Evolutionary conservation across 1,140 invertebrate genomes (phyloP).

Genomic region (Pogonomyrmex californicus): DNA sequence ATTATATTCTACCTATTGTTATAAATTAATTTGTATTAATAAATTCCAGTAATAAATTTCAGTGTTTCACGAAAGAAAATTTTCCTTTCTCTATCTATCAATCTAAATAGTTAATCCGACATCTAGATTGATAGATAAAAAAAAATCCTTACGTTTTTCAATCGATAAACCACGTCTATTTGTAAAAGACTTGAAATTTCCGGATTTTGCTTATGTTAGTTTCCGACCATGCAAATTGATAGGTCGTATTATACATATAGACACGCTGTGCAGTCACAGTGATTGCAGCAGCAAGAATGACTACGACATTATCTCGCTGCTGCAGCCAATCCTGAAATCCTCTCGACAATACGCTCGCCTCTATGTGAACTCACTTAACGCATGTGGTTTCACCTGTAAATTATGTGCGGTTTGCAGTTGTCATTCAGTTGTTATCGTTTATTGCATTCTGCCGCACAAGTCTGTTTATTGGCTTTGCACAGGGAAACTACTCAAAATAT

Average conservation of each 20-base stretch:
- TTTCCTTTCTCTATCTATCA: background rate
- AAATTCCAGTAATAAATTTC: constrained; percentile 5
- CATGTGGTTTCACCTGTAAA: constrained; percentile 46
- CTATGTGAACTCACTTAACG: constrained; percentile 43
- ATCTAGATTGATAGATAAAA: background rate
- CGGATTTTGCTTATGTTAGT: background rate
- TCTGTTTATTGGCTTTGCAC: constrained; percentile 19
- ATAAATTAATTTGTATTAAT: constrained; percentile 1
- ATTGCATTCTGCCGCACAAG: constrained; percentile 30
- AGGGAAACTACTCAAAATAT: background rate
- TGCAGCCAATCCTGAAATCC: constrained; percentile 52
- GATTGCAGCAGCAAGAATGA: constrained; percentile 28
- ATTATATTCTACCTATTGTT: background rate
- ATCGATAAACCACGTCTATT: background rate
- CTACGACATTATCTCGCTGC: constrained; percentile 40
- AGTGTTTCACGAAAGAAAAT: background rate
- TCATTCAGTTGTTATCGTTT: constrained; percentile 40
- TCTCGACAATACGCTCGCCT: constrained; percentile 16
- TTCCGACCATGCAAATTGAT: constrained; percentile 6
- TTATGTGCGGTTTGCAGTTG: constrained; percentile 51
- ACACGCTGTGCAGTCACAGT: background rate
- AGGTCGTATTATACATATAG: constrained; percentile 25
- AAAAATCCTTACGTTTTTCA: background rate
- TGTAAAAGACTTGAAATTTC: background rate
- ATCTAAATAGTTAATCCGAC: background rate